Evolutionary conservation across 1,140 invertebrate genomes (phyloP), one percentile per base, ranked within the genome.

Genomic region (Conopomorpha cramerella): DNA sequence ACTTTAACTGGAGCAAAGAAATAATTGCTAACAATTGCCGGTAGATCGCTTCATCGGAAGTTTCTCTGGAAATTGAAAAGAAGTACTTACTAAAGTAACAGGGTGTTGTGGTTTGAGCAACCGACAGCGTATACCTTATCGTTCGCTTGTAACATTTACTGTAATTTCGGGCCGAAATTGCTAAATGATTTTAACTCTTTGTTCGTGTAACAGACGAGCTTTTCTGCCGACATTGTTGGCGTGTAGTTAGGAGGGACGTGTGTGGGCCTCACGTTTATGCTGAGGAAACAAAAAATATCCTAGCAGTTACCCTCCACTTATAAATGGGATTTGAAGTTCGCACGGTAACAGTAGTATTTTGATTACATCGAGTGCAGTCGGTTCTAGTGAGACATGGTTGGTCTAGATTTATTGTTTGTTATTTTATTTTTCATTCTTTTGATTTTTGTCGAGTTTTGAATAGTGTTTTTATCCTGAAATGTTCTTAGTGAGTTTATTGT

Each of bases 221-320:
- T 50, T 39, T 36, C 30, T 26, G 37, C 46, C 41, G 40, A 42
- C 40, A 35, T 55, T 62, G 60, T 56, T 49, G 38, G 39, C 41
- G 51, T 46, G 39, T 55, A 39, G 41, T 39, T 45, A 43, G 53
- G 45, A 48, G 43, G 49, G 43, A 42, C 49, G 53, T 63, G 49
- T 59, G 44, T 53, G 41, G 46, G 39, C 26, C 51, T 62, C 55
- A 68, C 57, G 63, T 56, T 66, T 55, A 51, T 50, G 47, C 41
- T 49, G 61, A 60, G 53, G 52, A 45, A 56, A 55, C 55, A 67
- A 72, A 66, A 72, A 73, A 64, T 56, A 52, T 56, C 42, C 48
- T 45, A 41, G 46, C 40, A 60, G 58, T 44, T 59, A 67, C 56
- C 57, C 34, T 82, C 81, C 77, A 54, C 34, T 46, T 72, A 64